A percentile compares a stretch with the other conserved stretches of the same genome.
These are phyloP conservation scores for Drosophila sordidapex DNA, from an alignment of 2,888 invertebrate genomes.

Conservation along the genomic window DNA sequence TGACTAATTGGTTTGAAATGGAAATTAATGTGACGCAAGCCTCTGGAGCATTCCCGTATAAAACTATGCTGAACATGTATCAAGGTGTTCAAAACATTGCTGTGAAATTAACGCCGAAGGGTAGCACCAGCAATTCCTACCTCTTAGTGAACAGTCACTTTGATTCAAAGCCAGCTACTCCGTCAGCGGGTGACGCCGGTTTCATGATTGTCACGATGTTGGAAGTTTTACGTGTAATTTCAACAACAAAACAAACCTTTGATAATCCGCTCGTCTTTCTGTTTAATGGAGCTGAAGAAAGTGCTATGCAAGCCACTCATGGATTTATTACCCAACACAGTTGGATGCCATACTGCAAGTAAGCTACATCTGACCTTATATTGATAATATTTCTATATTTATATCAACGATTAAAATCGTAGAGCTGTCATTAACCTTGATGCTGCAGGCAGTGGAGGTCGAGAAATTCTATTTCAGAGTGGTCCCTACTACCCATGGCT, in stretches of 20 bases:
- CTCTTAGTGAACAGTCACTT: slow-evolving; percentile 89
- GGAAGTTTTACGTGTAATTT: slow-evolving; percentile 86
- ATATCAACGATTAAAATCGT: not conserved
- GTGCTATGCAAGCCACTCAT: slow-evolving; percentile 88
- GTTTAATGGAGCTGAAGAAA: slow-evolving; percentile 89
- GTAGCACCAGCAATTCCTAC: too few relatives aligned
- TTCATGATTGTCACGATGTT: slow-evolving; percentile 88
- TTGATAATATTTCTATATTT: too few relatives aligned
- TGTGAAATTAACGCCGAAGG: slow-evolving; percentile 64
- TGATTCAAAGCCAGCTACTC: slow-evolving; percentile 94
- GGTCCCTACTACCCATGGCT: slow-evolving; percentile 90
- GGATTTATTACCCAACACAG: slow-evolving; percentile 89
- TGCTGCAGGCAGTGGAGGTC: slow-evolving; percentile 95
- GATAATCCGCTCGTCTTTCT: slow-evolving; percentile 87
- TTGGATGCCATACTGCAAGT: slow-evolving; percentile 90
- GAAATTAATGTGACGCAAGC: slow-evolving; percentile 55
- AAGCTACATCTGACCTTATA: too few relatives aligned
- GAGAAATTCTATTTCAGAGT: slow-evolving; percentile 94
- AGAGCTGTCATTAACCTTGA: slow-evolving; percentile 94
- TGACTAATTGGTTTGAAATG: too few relatives aligned
- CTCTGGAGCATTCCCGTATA: slow-evolving; percentile 69
- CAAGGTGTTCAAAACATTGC: slow-evolving; percentile 81
- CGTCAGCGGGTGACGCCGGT: slow-evolving; percentile 86
- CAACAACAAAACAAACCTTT: slow-evolving; percentile 84
- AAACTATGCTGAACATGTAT: slow-evolving; percentile 68